Evolutionary conservation across 2,888 invertebrate genomes (phyloP), one percentile per base, ranked within the genome.

Genomic region (Laothoe populi): DNA sequence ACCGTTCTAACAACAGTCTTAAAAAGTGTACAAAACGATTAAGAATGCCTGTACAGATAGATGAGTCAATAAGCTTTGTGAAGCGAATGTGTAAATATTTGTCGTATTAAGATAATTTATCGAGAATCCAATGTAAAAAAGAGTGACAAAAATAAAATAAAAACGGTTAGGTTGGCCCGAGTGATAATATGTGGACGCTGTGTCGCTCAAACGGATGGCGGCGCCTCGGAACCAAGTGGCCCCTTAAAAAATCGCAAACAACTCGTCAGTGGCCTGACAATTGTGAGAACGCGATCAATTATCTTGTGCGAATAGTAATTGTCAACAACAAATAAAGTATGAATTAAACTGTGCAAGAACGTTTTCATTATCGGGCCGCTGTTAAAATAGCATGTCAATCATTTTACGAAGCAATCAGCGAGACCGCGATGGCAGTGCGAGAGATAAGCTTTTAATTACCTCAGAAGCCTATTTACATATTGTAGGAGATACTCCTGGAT

Each of bases 241-340:
- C 74, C 82, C 83, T 82, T 84, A 88, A 90, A 86, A 91, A 91
- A 85, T 87, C 74, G 82, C 86, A 77, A 83, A 79, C 86, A 75
- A 81, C 88, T 89, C 88, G 81, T 90, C 90, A 86, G 76, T 73
- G 68, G 67, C 63, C 83, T 89, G 92, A 92, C 90, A 88, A 90
- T 92, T 91, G 92, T 92, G 92, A 90, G 92, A 92, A 92, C 90
- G 77, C 86, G 87, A 88, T 92, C 91, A 92, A 92, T 92, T 92
- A 92, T 90, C 85, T 80, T 81, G 84, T 79, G 88, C 82, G 89
- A 91, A 90, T 91, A 90, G 85, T 88, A 89, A 90, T 91, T 87
- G 90, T 88, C 87, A 86, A 88, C 86, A 87, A 82, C 84, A 86
- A 88, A 88, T 86, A 88, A 84, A 84, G 80, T 83, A 86, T 81